phyloP scores from a whole-genome alignment of 1,140 invertebrate species.

The Philotrypesis tridentata region DNA sequence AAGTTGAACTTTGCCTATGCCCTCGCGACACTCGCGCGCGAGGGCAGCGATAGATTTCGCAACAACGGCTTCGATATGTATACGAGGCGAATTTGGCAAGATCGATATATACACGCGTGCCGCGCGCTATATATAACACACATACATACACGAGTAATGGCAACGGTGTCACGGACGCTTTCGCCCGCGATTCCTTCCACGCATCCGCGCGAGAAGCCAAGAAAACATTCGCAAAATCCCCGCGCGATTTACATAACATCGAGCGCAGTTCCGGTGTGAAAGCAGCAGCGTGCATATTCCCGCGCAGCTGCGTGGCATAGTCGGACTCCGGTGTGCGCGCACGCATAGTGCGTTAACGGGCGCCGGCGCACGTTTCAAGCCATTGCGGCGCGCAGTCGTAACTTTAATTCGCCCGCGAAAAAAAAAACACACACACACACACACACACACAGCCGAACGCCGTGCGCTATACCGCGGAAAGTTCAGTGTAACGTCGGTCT shows the following conservation, averaged over 20 bases:
- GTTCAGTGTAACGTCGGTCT: neutral
- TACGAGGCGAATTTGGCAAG: neutral
- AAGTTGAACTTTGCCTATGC: neutral
- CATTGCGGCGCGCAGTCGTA: neutral
- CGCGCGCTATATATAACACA: neutral
- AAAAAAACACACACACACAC: too few relatives aligned
- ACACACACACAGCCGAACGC: too few relatives aligned
- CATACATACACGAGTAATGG: too few relatives aligned
- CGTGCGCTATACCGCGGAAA: neutral
- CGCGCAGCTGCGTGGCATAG: neutral
- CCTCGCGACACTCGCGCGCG: neutral
- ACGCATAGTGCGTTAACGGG: neutral
- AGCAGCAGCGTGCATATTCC: neutral
- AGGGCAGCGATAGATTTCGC: too few relatives aligned
- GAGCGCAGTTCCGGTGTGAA: slow-evolving; percentile 14
- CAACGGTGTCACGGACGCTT: too few relatives aligned
- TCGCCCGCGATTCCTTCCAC: too few relatives aligned
- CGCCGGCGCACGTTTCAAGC: too few relatives aligned
- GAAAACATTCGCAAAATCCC: slow-evolving; percentile 50
- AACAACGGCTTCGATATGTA: too few relatives aligned
- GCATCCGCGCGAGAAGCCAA: too few relatives aligned
- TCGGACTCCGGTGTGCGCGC: too few relatives aligned
- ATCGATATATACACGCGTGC: too few relatives aligned
- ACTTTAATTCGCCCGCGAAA: slow-evolving; percentile 5
- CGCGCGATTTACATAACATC: neutral